phyloP scores from a whole-genome alignment of 1,140 invertebrate genomes.

The Tenebrio molitor region DNA sequence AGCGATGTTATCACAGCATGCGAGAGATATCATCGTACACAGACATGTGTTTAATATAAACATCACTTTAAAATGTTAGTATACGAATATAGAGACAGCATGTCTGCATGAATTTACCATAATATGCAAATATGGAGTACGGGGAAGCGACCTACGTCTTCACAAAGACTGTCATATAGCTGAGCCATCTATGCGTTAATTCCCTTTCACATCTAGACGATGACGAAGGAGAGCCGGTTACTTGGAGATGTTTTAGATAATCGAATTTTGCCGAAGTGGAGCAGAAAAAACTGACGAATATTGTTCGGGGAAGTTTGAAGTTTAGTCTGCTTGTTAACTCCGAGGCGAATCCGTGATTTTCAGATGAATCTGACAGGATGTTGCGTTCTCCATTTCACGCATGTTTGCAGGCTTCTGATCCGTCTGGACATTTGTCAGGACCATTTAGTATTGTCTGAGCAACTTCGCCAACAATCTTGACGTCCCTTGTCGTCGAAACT shows the following conservation, averaged over 20 bases:
- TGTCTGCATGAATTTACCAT: conserved; percentile 43
- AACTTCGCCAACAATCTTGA: conserved; percentile 49
- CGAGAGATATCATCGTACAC: conserved; percentile 15
- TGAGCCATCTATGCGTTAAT: conserved; percentile 12
- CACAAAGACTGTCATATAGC: neutral
- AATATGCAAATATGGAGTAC: conserved; percentile 39
- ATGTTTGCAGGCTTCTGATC: conserved; percentile 48
- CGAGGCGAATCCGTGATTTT: conserved; percentile 13
- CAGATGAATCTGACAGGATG: conserved; percentile 41
- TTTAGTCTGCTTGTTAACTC: conserved; percentile 8
- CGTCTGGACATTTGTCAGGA: conserved; percentile 47
- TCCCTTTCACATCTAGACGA: neutral
- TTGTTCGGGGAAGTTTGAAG: conserved; percentile 13
- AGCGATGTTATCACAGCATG: conserved; percentile 18
- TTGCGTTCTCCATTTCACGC: conserved; percentile 48
- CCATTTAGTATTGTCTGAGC: conserved; percentile 48
- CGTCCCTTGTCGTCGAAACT: conserved; percentile 42
- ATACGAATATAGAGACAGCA: conserved; percentile 18
- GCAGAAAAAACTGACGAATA: conserved; percentile 13
- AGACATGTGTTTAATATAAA: conserved; percentile 45
- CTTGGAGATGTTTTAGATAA: conserved; percentile 24
- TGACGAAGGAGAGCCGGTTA: no score
- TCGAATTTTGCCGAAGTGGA: conserved; percentile 1
- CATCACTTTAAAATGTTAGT: conserved; percentile 37
- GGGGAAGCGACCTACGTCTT: neutral